Evolutionary conservation across 2,113 vertebrate species (phyloP).

Genomic region (Coptodon bakossiorum): DNA sequence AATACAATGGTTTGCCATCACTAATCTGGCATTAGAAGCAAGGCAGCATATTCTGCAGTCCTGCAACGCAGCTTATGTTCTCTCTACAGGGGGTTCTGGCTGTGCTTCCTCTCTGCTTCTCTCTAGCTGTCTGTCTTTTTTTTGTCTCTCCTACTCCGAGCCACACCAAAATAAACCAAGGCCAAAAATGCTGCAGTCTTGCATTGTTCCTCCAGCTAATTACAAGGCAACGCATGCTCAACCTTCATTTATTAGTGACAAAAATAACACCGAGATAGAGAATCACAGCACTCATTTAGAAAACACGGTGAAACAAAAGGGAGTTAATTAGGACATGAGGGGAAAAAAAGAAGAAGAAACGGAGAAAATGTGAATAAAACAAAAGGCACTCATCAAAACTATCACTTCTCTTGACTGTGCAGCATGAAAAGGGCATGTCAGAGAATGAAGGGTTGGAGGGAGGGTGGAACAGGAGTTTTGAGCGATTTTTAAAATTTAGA

Average conservation of each 20-base stretch:
- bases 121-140: not conserved
- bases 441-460: not conserved
- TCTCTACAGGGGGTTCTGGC: conserved; percentile 67
- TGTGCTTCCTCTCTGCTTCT: conserved; percentile 31
- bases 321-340: conserved; percentile 63
- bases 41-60: conserved; percentile 60
- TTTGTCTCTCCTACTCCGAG: conserved; percentile 22
- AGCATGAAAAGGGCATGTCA: conserved; percentile 61
- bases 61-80: conserved; percentile 71
- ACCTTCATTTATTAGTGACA: conserved; percentile 57
- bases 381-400: conserved; percentile 50
- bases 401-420: conserved; percentile 35
- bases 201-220: conserved; percentile 68
- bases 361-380: conserved; percentile 31
- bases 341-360: not conserved
- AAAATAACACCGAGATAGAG: conserved; percentile 53
- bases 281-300: conserved; percentile 52
- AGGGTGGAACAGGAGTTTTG: not conserved
- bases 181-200: conserved; percentile 61
- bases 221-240: conserved; percentile 57
- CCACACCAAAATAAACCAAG: conserved; percentile 55
- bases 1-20: conserved; percentile 54
- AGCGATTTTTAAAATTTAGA: conserved; percentile 9
- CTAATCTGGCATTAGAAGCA: conserved; percentile 68
- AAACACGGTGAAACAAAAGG: conserved; percentile 60